phyloP scores from a whole-genome alignment of 1,140 invertebrate species.

The Oncopeltus fasciatus region DNA sequence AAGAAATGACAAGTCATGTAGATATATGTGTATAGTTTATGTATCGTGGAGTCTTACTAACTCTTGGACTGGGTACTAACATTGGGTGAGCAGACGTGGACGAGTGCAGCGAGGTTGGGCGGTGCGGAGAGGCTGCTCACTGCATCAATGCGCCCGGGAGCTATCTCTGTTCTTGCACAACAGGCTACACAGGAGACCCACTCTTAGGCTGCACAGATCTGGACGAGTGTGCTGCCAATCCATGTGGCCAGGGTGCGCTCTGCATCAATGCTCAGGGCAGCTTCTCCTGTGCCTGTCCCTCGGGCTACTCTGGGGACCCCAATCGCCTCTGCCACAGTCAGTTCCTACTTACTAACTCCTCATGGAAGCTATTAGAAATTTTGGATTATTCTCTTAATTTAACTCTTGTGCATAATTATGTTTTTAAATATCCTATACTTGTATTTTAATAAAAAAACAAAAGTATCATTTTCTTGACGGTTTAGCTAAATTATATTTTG shows the following conservation, averaged over 20 bases:
- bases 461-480: too few relatives aligned
- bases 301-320: conserved; percentile 44
- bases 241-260: conserved; percentile 53
- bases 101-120: conserved; percentile 36
- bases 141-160: conserved; percentile 61
- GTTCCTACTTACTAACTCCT: conserved; percentile 29
- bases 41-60: too few relatives aligned
- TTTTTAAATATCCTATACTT: too few relatives aligned
- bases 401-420: too few relatives aligned
- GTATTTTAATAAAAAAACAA: too few relatives aligned
- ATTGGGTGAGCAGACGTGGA: conserved; percentile 32
- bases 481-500: too few relatives aligned
- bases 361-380: background rate
- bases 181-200: conserved; percentile 46
- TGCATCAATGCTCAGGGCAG: conserved; percentile 62
- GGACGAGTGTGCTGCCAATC: conserved; percentile 46
- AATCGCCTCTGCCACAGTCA: conserved; percentile 63
- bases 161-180: conserved; percentile 57
- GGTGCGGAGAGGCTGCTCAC: conserved; percentile 52
- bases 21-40: too few relatives aligned
- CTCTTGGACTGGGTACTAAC: too few relatives aligned
- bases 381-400: too few relatives aligned
- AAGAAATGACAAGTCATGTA: too few relatives aligned
- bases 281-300: conserved; percentile 56
- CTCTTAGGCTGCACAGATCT: conserved; percentile 41